Conservation (phyloP, 2,113 vertebrate genomes). For the Actinemys pallida region DNA sequence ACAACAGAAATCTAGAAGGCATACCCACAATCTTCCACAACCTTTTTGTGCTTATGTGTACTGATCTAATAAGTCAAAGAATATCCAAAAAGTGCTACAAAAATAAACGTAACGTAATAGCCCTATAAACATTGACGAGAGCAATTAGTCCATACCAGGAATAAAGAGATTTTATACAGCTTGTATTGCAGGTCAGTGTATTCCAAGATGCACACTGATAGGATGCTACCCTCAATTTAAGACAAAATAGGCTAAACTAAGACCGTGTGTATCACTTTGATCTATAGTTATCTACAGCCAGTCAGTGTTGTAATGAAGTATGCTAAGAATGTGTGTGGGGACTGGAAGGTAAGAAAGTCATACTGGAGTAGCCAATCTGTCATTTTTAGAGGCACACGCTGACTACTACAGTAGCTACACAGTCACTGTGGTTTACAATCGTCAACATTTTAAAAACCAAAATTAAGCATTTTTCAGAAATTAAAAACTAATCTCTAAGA, state of each 20-base stretch:
- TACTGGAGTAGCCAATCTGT: too few species aligned
- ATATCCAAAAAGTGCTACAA: rapidly evolving
- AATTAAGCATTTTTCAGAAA: too few species aligned
- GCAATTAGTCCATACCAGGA: rapidly evolving
- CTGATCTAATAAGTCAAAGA: rapidly evolving
- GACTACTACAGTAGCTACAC: background rate
- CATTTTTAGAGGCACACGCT: background rate
- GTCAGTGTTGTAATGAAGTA: background rate
- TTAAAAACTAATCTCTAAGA: background rate
- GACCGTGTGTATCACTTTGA: rapidly evolving
- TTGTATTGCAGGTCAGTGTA: rapidly evolving
- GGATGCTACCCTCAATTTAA: rapidly evolving
- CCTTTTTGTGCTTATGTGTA: background rate
- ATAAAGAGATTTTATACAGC: background rate
- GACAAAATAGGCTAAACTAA: rapidly evolving
- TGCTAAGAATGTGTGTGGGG: background rate
- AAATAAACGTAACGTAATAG: rapidly evolving
- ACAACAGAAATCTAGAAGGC: background rate
- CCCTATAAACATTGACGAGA: rapidly evolving
- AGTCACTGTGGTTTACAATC: background rate
- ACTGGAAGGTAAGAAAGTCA: background rate
- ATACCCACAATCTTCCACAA: background rate
- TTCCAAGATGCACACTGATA: rapidly evolving
- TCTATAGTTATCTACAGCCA: rapidly evolving
- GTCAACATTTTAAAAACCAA: background rate